Base-by-base conservation (phyloP, 2,888 invertebrate species). In the Drosophila setosimentum region DNA sequence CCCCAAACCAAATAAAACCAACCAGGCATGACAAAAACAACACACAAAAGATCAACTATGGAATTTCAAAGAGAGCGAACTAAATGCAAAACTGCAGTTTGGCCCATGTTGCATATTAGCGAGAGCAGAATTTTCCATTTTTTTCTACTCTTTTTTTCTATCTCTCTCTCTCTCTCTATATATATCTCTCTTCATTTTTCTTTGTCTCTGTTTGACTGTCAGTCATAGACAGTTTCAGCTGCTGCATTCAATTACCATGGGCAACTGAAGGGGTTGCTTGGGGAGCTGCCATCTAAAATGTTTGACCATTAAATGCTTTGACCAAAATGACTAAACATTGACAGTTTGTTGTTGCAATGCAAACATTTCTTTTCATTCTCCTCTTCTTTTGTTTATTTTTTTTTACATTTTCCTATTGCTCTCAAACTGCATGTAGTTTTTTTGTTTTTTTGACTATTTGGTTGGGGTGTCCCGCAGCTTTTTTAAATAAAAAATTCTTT, bases 301-400 rank as follows among this genome's bases (percentile, higher is more conserved):
- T 87, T 81, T 73, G 80, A 80, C 88, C 86, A 87, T 85, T 87
- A 86, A 87, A 82, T 66, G 85, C 78, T 82, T 71, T 83, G 81
- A 57, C 73, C 57, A 57, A 70, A 79, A 80, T 81, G 78, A 71
- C 72, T 73, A 70, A 76, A 68, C 68, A 81, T 78, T 80, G 81
- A 80, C 80, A 80, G 81, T 78, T 63, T 60, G 54, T 42, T 62
- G 61, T 55, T 55, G 18, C 27, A 24, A 37, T n/a, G 69, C 69
- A 66, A 74, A 67, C 69, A 64, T 77, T 78, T 77, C 51, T 68
- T 57, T 67, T 21, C 60, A 45, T 32, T 50, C 24, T 6, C 27
- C 24, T 5, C 18, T 27, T n/a, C 1, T 60, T 66, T 30, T 45
- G 2, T 45, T 24, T 16, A 3, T 16, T 48, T 62, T 57, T 68